Percentiles rank a stretch among this genome's conserved stretches.
Evolutionary conservation across 2,113 vertebrate species (phyloP).

Genomic region (Nestor notabilis): DNA sequence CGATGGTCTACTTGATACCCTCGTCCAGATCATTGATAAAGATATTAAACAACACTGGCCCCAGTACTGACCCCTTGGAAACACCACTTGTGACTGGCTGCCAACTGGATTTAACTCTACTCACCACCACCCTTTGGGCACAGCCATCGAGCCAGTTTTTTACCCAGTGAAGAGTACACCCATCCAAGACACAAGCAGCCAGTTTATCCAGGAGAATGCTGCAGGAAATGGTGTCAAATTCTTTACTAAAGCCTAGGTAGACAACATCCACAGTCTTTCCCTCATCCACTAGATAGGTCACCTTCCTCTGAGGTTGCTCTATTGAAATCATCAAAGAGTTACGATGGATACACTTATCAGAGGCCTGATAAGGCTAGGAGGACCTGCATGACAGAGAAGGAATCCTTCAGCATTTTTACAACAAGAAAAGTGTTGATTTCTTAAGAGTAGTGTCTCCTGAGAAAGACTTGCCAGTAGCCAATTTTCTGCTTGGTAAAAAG

Average conservation of each 20-base stretch:
- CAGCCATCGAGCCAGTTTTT: not conserved
- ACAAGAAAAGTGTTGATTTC: not conserved
- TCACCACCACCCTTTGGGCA: not conserved
- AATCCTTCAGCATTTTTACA: not conserved
- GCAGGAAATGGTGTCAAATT: not conserved
- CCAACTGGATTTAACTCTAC: not conserved
- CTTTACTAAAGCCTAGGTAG: not conserved
- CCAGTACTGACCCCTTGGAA: not conserved
- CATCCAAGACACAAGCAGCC: not conserved
- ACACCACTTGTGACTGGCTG: too few relatives aligned
- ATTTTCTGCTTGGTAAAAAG: slow-evolving; percentile 12
- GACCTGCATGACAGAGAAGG: rapidly evolving
- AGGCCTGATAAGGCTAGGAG: not conserved
- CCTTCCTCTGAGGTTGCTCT: not conserved
- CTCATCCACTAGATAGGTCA: rapidly evolving
- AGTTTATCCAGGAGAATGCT: not conserved
- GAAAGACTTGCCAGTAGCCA: not conserved
- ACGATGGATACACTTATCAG: rapidly evolving
- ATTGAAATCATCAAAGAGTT: not conserved
- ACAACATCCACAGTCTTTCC: not conserved
- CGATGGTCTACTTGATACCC: rapidly evolving
- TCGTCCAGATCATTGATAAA: too few relatives aligned
- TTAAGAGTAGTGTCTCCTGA: not conserved
- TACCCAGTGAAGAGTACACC: not conserved
- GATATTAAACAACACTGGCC: not conserved